These are phyloP conservation scores for Lithophane leautieri DNA, from an alignment of 2,888 invertebrate species.

Conservation along the genomic window DNA sequence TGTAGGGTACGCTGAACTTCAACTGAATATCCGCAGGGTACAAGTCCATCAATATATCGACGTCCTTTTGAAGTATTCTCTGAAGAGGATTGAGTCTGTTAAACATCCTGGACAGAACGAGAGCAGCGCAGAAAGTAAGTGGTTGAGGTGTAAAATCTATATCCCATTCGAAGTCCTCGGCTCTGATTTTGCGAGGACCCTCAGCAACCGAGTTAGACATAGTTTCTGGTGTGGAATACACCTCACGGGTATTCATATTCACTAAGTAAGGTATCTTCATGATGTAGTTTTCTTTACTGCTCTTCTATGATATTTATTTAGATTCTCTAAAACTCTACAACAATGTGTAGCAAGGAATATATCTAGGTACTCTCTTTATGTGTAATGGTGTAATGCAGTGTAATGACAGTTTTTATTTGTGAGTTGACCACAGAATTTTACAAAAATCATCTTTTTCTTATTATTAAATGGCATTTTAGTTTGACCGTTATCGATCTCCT, in stretches of 20 bases:
- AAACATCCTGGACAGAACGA: constrained; percentile 82
- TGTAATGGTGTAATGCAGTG: too few species aligned
- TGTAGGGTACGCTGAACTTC: constrained; percentile 88
- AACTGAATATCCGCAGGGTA: constrained; percentile 91
- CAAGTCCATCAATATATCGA: constrained; percentile 91
- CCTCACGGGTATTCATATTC: constrained; percentile 76
- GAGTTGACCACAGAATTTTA: constrained; percentile 24
- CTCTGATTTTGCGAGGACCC: constrained; percentile 76
- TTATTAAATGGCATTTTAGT: constrained; percentile 1
- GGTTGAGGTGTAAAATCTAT: constrained; percentile 82
- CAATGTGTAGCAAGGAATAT: not conserved
- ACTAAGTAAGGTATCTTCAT: constrained; percentile 88
- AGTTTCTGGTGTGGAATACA: constrained; percentile 76
- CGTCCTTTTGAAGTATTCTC: constrained; percentile 89
- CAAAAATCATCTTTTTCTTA: not conserved
- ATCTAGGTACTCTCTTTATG: not conserved
- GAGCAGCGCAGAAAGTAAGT: constrained; percentile 80
- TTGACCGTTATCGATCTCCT: not conserved
- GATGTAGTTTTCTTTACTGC: constrained; percentile 39
- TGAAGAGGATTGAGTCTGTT: constrained; percentile 88
- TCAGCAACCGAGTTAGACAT: constrained; percentile 79
- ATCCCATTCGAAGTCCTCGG: constrained; percentile 88
- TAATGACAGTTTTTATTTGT: constrained; percentile 42
- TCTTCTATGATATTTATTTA: not conserved
- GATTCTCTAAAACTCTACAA: not conserved